These are phyloP conservation scores for Syngnathus rostellatus DNA, from an alignment of 2,797 vertebrate species.

Conservation along the genomic window DNA sequence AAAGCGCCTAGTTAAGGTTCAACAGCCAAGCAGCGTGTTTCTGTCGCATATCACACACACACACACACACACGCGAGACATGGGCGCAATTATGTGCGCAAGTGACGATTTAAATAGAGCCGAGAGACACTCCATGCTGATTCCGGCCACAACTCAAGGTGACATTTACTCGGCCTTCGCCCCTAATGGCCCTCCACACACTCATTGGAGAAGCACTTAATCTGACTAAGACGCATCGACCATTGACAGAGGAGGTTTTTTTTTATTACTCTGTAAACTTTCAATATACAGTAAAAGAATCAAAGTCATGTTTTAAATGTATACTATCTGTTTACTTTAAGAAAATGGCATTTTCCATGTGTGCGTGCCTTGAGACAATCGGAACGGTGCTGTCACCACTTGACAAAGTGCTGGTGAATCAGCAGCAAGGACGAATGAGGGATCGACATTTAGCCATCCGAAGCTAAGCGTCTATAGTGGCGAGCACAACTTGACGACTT, in stretches of 20 bases:
- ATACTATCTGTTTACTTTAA: too few species aligned
- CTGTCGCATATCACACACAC: not conserved
- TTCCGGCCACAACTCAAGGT: slow-evolving; percentile 10
- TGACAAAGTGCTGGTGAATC: slow-evolving; percentile 41
- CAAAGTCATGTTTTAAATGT: not conserved
- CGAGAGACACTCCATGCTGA: not conserved
- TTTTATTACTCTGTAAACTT: not conserved
- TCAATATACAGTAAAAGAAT: not conserved
- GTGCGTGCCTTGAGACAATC: not conserved
- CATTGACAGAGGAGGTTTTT: slow-evolving; percentile 31
- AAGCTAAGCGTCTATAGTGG: slow-evolving; percentile 24
- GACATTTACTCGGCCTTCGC: slow-evolving; percentile 46
- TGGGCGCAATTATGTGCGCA: not conserved
- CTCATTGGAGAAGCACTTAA: slow-evolving; percentile 44
- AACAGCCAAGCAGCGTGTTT: not conserved
- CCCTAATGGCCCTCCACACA: slow-evolving; percentile 35
- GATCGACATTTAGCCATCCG: slow-evolving; percentile 35
- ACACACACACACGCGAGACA: not conserved
- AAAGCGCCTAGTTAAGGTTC: not conserved
- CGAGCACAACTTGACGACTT: not conserved
- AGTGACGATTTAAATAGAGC: slow-evolving; percentile 4
- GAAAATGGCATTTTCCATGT: not conserved
- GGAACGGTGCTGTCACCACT: slow-evolving; percentile 10
- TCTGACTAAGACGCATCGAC: slow-evolving; percentile 23
- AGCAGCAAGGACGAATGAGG: slow-evolving; percentile 43